Conservation (phyloP, 2,113 vertebrate species). For the Synchiropus splendidus region DNA sequence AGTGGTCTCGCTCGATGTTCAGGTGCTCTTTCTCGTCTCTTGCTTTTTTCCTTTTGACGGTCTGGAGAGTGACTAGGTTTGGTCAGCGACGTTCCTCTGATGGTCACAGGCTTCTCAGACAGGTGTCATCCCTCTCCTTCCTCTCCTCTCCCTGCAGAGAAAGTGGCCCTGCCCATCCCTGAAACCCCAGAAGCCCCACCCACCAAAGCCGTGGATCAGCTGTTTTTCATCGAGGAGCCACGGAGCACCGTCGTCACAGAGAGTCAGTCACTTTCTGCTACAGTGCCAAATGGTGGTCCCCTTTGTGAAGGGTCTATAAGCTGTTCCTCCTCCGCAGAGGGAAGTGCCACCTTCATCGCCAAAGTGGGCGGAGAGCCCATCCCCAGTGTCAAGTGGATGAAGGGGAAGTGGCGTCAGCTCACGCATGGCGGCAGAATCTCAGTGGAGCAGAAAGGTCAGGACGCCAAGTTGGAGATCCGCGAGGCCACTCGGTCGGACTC, state of each 20-base stretch:
- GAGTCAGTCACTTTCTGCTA: conserved; percentile 71
- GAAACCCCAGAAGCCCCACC: conserved; percentile 58
- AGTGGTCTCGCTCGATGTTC: no score
- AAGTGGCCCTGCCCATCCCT: conserved; percentile 45
- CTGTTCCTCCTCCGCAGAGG: conserved; percentile 63
- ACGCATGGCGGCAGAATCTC: conserved; percentile 86
- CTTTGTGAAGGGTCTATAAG: neutral
- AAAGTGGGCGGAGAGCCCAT: conserved; percentile 96
- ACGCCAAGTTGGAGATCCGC: conserved; percentile 83
- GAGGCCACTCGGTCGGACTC: conserved; percentile 85
- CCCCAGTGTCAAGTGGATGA: conserved; percentile 95
- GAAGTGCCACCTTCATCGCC: conserved; percentile 86
- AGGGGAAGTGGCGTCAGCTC: conserved; percentile 96
- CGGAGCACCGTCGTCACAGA: conserved; percentile 73
- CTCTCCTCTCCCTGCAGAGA: conserved; percentile 71
- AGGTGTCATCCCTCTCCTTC: no score
- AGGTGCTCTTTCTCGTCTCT: no score
- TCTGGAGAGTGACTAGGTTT: no score
- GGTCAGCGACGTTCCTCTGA: no score
- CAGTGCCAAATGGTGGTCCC: neutral
- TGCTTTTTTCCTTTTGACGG: no score
- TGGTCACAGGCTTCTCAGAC: no score
- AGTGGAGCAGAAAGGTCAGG: conserved; percentile 83
- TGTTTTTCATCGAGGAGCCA: conserved; percentile 92
- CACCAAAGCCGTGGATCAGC: conserved; percentile 74